Base-by-base conservation (phyloP, 2,113 vertebrate genomes). In the Machaerirhynchus nigripectus region DNA sequence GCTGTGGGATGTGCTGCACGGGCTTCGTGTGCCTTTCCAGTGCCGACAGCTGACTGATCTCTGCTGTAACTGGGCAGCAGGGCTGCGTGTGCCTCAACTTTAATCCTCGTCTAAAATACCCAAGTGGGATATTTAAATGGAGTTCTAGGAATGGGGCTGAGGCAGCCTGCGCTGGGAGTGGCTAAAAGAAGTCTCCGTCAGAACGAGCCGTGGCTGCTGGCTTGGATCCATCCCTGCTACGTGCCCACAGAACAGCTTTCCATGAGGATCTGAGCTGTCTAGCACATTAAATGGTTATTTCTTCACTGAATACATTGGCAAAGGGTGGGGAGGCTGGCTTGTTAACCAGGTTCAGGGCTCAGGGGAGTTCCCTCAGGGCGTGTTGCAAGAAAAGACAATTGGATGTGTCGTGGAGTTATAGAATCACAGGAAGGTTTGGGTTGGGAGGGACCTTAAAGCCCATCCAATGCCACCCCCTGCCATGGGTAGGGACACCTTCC, bases 1-100 rank as follows among this genome's bases (percentile, higher is more conserved):
- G 40, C 53, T 55, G n/a, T 6, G 8, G 37, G 16, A 21, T 1
- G 13, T 2, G 10, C 20, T 21, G 31, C 37, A 2, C 16, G 19
- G 71, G 26, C 27, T 44, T 7, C 6, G 0, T 9, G 10, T 39
- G 30, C n/a, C 71, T 39, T 47, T 27, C 49, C 57, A 57, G 9
- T 9, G 13, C 11, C 11, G 26, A 16, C 8, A 22, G 18, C 9
- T 30, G 50, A 47, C 13, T 16, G 26, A 52, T 47, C 44, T 35
- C 46, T 67, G 44, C 68, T 47, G 4, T 2, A 39, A 55, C 1
- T 44, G 47, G 19, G 24, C 56, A 63, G 39, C 47, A 37, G 59
- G 39, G 40, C 33, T 71, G 27, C 0, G 0, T 55, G 60, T 68
- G 7, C 40, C 33, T 56, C 21, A 26, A 61, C 17, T 56, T 40